phyloP scores from a whole-genome alignment of 2,888 invertebrate species.

The Hemithea aestivaria region DNA sequence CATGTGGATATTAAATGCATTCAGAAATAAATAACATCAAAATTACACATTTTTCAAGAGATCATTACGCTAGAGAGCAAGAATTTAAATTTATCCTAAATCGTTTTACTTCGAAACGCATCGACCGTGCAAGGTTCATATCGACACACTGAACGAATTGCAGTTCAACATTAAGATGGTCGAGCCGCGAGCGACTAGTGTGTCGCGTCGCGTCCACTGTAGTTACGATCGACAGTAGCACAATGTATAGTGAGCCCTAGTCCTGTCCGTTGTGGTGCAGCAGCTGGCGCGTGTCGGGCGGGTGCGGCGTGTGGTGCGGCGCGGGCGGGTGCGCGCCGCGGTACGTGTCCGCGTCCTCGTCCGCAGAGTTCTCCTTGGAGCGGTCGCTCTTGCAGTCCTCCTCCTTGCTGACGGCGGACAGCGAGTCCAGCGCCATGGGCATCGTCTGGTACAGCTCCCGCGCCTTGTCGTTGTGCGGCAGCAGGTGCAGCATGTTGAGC shows the following conservation, averaged over 20 bases:
- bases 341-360: slow-evolving; percentile 75
- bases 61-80: slow-evolving; percentile 28
- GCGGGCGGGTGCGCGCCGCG: slow-evolving; percentile 77
- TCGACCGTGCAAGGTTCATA: slow-evolving; percentile 19
- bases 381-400: slow-evolving; percentile 83
- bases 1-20: slow-evolving; percentile 3
- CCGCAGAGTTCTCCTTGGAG: slow-evolving; percentile 81
- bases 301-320: slow-evolving; percentile 80
- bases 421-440: slow-evolving; percentile 78
- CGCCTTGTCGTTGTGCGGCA: slow-evolving; percentile 88
- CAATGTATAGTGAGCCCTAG: slow-evolving; percentile 59
- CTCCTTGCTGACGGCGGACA: slow-evolving; percentile 75
- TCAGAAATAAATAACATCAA: slow-evolving; percentile 17
- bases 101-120: slow-evolving; percentile 16
- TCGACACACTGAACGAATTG: slow-evolving; percentile 45
- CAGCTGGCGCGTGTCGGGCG: slow-evolving; percentile 82
- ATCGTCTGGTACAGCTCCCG: slow-evolving; percentile 80
- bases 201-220: slow-evolving; percentile 11
- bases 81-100: slow-evolving; percentile 26
- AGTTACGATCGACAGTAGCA: slow-evolving; percentile 23
- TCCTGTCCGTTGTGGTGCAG: slow-evolving; percentile 90
- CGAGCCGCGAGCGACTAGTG: slow-evolving; percentile 9
- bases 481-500: slow-evolving; percentile 89
- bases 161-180: slow-evolving; percentile 45
- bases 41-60: slow-evolving; percentile 24